Conservation (phyloP, 1,140 invertebrate genomes). For the Eciton burchellii region DNA sequence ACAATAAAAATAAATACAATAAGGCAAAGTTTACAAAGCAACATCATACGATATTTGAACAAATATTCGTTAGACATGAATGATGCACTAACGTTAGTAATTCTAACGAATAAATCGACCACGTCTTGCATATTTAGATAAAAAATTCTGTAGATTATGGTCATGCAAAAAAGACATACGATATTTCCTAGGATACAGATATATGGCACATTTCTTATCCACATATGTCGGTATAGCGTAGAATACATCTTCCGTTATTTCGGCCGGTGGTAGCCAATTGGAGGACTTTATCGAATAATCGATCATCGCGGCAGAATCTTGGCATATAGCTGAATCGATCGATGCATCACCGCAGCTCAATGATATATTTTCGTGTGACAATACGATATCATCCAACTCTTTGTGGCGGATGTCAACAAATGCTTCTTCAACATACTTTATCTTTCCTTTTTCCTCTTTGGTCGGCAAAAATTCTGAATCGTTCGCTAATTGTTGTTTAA, state of each 20-base stretch:
- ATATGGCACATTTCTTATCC: conserved; percentile 86
- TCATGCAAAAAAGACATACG: conserved; percentile 54
- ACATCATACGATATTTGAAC: no score
- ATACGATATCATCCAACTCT: background rate
- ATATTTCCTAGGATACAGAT: conserved; percentile 81
- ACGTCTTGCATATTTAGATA: background rate
- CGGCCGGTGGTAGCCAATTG: conserved; percentile 80
- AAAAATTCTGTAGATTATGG: background rate
- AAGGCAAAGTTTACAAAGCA: background rate
- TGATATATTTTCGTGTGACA: background rate
- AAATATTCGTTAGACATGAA: no score
- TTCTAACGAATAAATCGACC: background rate
- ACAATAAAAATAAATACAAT: background rate
- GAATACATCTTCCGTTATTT: conserved; percentile 82
- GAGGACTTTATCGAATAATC: background rate
- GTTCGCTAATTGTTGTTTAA: conserved; percentile 71
- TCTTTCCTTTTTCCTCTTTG: conserved; percentile 1
- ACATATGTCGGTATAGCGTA: conserved; percentile 86
- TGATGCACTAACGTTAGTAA: no score
- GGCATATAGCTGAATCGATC: background rate
- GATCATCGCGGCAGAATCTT: background rate
- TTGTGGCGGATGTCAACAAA: background rate
- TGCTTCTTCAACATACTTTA: conserved; percentile 42
- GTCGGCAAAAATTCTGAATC: background rate
- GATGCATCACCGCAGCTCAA: background rate